phyloP scores from a whole-genome alignment of 1,140 invertebrate species.

The Lepidurus packardi region DNA sequence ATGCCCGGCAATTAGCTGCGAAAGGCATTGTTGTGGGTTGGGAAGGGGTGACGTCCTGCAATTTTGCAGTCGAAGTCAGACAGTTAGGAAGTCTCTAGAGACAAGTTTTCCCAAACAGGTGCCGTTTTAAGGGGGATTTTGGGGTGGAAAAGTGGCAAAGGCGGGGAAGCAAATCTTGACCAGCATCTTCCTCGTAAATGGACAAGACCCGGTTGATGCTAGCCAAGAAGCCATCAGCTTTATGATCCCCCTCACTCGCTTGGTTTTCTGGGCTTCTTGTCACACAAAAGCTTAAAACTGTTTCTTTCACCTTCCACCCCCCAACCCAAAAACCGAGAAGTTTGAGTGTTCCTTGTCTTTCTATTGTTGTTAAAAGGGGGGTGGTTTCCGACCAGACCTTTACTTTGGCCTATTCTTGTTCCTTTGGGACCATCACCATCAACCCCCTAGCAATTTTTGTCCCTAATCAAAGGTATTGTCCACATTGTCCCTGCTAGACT shows the following conservation, averaged over 20 bases:
- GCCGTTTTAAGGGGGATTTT: neutral
- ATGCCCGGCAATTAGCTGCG: conserved; percentile 1
- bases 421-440: neutral
- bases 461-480: conserved; percentile 21
- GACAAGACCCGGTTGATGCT: neutral
- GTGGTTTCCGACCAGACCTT: conserved; percentile 4
- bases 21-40: neutral
- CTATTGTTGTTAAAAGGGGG: neutral
- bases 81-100: neutral
- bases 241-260: conserved; percentile 18
- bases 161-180: conserved; percentile 1
- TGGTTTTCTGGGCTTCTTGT: neutral
- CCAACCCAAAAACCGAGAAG: neutral
- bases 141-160: neutral
- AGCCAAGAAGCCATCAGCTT: conserved; percentile 8
- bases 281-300: conserved; percentile 12
- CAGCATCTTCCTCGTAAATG: neutral
- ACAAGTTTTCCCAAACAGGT: neutral
- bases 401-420: neutral
- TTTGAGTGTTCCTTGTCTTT: conserved; percentile 13
- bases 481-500: neutral
- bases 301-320: neutral
- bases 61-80: neutral
- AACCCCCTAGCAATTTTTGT: conserved; percentile 21
- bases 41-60: neutral